Evolutionary conservation across 2,797 vertebrate genomes (phyloP).

Genomic region (Propithecus deckenii): DNA sequence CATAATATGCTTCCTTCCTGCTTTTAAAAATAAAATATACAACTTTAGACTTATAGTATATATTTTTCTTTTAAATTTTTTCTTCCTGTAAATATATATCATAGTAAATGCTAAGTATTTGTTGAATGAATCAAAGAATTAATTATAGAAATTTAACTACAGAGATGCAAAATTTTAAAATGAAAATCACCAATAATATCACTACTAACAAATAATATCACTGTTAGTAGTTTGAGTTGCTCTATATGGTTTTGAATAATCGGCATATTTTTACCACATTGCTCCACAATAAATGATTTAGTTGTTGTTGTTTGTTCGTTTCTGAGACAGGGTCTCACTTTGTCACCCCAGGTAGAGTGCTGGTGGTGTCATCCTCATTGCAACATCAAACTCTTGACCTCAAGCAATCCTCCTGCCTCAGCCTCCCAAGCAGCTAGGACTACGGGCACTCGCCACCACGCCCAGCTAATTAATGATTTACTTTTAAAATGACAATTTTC

Average conservation of each 20-base stretch:
- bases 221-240: background rate
- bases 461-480: background rate
- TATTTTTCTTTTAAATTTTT: slow-evolving; percentile 24
- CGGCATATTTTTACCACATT: background rate
- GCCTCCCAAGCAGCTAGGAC: background rate
- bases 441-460: background rate
- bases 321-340: background rate
- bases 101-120: slow-evolving; percentile 16
- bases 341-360: background rate
- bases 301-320: background rate
- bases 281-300: background rate
- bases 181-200: background rate
- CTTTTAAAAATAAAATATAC: slow-evolving; percentile 16
- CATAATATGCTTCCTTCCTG: background rate
- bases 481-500: slow-evolving; percentile 21
- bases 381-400: background rate
- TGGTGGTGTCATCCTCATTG: background rate
- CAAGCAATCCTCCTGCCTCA: background rate
- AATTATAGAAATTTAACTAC: slow-evolving; percentile 37
- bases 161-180: background rate
- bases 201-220: background rate
- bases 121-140: background rate
- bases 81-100: slow-evolving; percentile 31
- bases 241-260: slow-evolving; percentile 11
- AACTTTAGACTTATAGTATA: background rate